phyloP scores from a whole-genome alignment of 2,113 vertebrate genomes.

The Chaetorhynchus papuensis region DNA sequence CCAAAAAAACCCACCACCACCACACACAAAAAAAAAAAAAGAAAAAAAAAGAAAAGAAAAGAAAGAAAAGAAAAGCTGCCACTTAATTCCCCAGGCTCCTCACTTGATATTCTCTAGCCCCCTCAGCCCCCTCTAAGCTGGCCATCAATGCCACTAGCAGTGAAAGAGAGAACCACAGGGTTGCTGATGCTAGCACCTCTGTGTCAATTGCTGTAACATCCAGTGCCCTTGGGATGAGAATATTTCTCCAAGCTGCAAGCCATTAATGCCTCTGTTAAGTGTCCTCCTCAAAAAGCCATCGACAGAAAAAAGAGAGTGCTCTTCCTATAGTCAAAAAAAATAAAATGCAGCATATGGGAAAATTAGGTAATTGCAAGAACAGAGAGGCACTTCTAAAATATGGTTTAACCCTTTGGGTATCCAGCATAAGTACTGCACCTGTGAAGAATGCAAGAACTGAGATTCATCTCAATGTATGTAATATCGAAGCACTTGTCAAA shows the following conservation, averaged over 20 bases:
- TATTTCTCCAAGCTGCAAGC: constrained; percentile 32
- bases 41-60: background rate
- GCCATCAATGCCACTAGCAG: constrained; percentile 26
- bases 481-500: background rate
- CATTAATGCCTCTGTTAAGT: constrained; percentile 14
- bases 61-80: background rate
- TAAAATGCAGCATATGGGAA: background rate
- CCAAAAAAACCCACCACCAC: background rate
- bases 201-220: background rate
- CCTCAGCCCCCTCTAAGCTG: background rate
- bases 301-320: background rate
- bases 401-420: background rate
- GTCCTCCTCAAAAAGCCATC: background rate
- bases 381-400: background rate
- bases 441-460: background rate
- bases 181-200: constrained; percentile 14
- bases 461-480: background rate
- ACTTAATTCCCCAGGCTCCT: background rate
- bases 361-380: background rate
- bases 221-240: background rate
- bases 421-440: background rate
- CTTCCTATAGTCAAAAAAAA: background rate
- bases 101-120: background rate
- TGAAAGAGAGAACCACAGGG: background rate
- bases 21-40: background rate